Percentiles rank a stretch among this genome's conserved stretches.
Conservation (phyloP, 2,797 vertebrate genomes). For the Chaenodraco wilsoni region DNA sequence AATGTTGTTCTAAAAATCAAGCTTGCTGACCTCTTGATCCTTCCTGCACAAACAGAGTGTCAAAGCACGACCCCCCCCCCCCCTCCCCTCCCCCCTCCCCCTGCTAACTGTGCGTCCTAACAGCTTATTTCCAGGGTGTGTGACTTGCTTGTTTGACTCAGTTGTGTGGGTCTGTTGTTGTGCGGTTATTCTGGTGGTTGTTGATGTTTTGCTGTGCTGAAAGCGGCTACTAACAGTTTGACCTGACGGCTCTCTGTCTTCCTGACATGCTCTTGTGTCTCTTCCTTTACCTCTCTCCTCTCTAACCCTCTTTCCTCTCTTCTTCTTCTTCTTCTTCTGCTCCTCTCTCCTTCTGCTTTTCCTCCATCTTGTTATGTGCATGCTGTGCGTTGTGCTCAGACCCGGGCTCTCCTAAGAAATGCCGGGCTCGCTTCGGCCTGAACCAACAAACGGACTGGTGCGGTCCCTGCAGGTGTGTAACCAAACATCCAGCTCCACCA, state of each 20-base stretch:
- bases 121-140: conserved; percentile 56
- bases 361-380: conserved; percentile 81
- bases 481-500: conserved; percentile 62
- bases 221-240: conserved; percentile 66
- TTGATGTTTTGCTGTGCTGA: conserved; percentile 39
- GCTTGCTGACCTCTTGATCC: background rate
- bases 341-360: conserved; percentile 24
- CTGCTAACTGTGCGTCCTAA: conserved; percentile 27
- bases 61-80: conserved; percentile 37
- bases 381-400: conserved; percentile 91
- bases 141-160: conserved; percentile 27
- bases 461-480: conserved; percentile 99
- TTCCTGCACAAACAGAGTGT: conserved; percentile 37
- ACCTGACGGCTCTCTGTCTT: conserved; percentile 46
- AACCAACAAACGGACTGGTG: conserved; percentile 99
- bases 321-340: background rate
- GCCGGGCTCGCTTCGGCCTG: conserved; percentile 99
- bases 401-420: conserved; percentile 99
- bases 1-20: background rate
- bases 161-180: conserved; percentile 6
- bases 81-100: background rate
- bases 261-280: conserved; percentile 50
- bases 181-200: conserved; percentile 13
- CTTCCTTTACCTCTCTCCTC: conserved; percentile 10
- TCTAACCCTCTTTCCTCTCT: conserved; percentile 31